Evolutionary conservation across 2,888 invertebrate genomes (phyloP).

Genomic region (Anagyrus pseudococci): DNA sequence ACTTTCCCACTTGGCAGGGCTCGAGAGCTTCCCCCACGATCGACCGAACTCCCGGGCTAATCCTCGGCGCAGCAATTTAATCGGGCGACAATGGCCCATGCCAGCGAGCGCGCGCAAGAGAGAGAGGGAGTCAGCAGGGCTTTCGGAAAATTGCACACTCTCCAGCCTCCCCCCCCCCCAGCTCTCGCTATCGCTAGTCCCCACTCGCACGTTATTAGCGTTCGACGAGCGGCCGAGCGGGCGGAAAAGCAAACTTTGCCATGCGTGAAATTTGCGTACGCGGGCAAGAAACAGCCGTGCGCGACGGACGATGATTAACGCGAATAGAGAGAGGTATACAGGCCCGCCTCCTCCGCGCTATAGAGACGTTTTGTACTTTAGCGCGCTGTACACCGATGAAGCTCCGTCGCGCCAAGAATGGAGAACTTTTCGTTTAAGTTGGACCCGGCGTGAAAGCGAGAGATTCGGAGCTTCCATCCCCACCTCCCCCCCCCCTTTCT

Average conservation of each 20-base stretch:
- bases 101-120: conserved; percentile 31
- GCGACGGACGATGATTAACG: conserved; percentile 36
- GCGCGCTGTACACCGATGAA: not conserved
- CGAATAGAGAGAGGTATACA: not conserved
- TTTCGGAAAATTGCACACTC: conserved; percentile 45
- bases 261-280: conserved; percentile 39
- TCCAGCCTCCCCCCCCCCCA: not conserved
- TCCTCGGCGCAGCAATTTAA: not conserved
- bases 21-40: not conserved
- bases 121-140: conserved; percentile 41
- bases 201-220: conserved; percentile 17
- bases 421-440: not conserved
- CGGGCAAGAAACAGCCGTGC: conserved; percentile 17
- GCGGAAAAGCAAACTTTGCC: conserved; percentile 25
- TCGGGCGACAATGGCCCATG: not conserved
- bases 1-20: not conserved
- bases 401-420: not conserved
- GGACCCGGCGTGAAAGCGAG: not conserved
- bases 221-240: conserved; percentile 10
- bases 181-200: not conserved
- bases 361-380: not conserved
- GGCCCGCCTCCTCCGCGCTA: not conserved
- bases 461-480: not conserved
- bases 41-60: not conserved
- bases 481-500: no score